phyloP scores from a whole-genome alignment of 2,113 vertebrate species.

The Cebus imitator region DNA sequence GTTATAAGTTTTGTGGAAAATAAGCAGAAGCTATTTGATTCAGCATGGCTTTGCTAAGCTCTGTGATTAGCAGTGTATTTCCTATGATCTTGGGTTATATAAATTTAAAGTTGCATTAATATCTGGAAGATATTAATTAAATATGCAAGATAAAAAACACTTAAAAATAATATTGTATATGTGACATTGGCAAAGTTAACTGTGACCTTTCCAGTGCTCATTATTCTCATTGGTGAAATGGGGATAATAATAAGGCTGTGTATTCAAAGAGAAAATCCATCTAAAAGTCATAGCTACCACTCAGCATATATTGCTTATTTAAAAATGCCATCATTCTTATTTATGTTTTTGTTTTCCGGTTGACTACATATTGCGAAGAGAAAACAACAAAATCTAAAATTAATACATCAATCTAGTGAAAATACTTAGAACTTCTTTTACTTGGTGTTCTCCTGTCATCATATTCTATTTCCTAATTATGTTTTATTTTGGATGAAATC shows the following conservation, averaged over 20 bases:
- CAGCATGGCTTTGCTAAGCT: constrained; percentile 38
- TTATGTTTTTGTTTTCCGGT: neutral
- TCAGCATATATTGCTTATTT: neutral
- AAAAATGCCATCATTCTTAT: neutral
- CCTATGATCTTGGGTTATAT: constrained; percentile 50
- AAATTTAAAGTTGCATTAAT: constrained; percentile 65
- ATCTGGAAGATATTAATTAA: constrained; percentile 35
- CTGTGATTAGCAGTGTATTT: constrained; percentile 53
- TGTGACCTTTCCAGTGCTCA: neutral
- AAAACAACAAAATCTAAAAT: neutral
- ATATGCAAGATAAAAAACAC: neutral
- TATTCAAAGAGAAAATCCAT: neutral
- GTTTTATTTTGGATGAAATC: constrained; percentile 20
- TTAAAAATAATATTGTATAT: neutral
- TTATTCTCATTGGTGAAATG: neutral
- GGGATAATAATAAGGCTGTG: neutral
- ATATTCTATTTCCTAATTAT: constrained; percentile 5
- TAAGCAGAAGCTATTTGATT: constrained; percentile 15
- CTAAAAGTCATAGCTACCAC: neutral
- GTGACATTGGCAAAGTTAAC: neutral
- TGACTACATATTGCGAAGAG: neutral
- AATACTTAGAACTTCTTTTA: neutral
- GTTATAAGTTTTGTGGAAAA: constrained; percentile 51
- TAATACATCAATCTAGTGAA: neutral
- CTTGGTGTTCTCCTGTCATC: neutral